Base-by-base conservation (phyloP, 2,113 vertebrate genomes). In the Hyaena hyaena region DNA sequence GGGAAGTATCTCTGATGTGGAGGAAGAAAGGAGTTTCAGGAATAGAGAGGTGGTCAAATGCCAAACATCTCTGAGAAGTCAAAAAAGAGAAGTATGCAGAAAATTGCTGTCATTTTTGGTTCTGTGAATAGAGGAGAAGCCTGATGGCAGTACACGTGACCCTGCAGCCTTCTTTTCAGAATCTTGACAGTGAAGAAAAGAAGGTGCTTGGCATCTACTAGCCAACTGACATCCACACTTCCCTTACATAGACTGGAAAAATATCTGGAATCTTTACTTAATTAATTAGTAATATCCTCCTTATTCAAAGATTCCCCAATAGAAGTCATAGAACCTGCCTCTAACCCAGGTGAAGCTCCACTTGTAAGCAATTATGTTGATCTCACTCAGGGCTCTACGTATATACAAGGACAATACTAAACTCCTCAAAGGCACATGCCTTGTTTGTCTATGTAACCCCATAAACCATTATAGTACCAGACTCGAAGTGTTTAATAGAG, bases 1-100 rank as follows among this genome's bases (percentile, higher is more conserved):
- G 0, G 6, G 1, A 74, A 73, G n/a, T 15, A 43, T 12, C 15
- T 31, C 0, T n/a, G 43, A 43, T 15, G n/a, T 10, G 7, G 9
- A 9, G 14, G 24, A 1, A 58, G 11, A 61, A 77, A 84, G n/a
- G 2, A 9, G 2, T 28, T 68, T 81, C 28, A 63, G 66, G 61
- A 81, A 73, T n/a, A 80, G 6, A 89, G 5, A n/a, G 43, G 5
- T 5, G 39, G 6, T 61, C n/a, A 81, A 39, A 10, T 1, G 15
- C 45, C 68, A 88, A 26, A 35, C 28, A 35, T 71, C 11, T 82
- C 31, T 10, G 7, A 76, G 19, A 58, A 55, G 39, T 53, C 50
- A 53, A 61, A 24, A 80, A 23, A 77, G 4, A 35, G 45, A 24
- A 66, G 14, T 86, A 28, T 3, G 19, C 1, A 45, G 21, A 85